Conservation (phyloP, 2,113 vertebrate species). For the Chlorodrepanis virens region DNA sequence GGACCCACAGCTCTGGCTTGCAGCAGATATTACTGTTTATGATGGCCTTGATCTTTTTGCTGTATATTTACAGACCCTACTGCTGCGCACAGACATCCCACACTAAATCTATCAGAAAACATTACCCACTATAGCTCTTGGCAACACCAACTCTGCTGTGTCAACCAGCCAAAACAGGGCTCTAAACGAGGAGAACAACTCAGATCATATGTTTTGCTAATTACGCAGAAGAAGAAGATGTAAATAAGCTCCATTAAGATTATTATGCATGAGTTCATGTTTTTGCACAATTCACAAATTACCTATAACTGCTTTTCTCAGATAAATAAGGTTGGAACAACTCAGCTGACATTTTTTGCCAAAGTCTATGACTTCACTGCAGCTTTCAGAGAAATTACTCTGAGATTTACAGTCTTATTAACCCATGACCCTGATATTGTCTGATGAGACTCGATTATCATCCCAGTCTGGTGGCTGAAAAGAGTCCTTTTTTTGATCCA, state of each 20-base stretch:
- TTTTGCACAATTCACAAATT: conserved; percentile 31
- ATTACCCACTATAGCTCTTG: not conserved
- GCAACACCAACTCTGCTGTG: not conserved
- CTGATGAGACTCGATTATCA: conserved; percentile 10
- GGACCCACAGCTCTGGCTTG: not conserved
- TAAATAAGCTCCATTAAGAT: conserved; percentile 41
- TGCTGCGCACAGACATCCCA: not conserved
- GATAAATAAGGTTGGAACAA: not conserved
- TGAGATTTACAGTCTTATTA: not conserved
- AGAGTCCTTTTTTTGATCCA: not conserved
- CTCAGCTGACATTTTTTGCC: conserved; percentile 28
- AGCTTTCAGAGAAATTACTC: conserved; percentile 5
- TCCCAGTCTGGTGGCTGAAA: not conserved
- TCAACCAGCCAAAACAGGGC: conserved; percentile 25
- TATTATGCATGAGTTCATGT: conserved; percentile 13
- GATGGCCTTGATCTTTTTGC: not conserved
- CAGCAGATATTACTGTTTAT: not conserved
- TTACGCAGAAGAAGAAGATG: not conserved
- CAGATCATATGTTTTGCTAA: conserved; percentile 16
- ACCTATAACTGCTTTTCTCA: not conserved
- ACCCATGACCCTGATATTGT: not conserved
- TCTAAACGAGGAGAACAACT: conserved; percentile 3
- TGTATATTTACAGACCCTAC: conserved; percentile 11
- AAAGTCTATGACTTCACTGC: not conserved
- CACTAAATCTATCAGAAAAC: conserved; percentile 9